These are phyloP conservation scores for Eulithis testata DNA, from an alignment of 2,888 invertebrate genomes.

Conservation along the genomic window DNA sequence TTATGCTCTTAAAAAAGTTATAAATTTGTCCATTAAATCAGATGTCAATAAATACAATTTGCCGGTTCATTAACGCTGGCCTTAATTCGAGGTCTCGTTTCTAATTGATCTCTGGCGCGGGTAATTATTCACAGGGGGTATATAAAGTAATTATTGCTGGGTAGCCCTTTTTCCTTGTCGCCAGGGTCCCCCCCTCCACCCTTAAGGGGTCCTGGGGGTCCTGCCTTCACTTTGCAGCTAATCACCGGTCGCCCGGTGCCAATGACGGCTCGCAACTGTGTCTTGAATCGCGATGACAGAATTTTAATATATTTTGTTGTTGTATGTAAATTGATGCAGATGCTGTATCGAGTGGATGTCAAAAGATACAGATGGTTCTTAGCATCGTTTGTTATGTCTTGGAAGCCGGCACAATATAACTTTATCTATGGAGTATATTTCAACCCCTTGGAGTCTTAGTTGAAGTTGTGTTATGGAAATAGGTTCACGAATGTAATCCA, in stretches of 20 bases:
- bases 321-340: slow-evolving; percentile 79
- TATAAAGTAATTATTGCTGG: slow-evolving; percentile 81
- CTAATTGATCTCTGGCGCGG: slow-evolving; percentile 78
- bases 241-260: slow-evolving; percentile 79
- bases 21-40: slow-evolving; percentile 43
- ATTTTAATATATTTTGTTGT: slow-evolving; percentile 83
- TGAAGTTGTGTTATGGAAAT: slow-evolving; percentile 8
- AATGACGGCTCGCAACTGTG: slow-evolving; percentile 78
- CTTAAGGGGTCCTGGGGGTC: slow-evolving; percentile 26
- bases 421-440: slow-evolving; percentile 15
- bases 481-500: neutral
- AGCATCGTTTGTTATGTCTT: slow-evolving; percentile 34
- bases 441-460: neutral
- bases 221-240: slow-evolving; percentile 54
- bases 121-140: slow-evolving; percentile 83
- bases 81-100: slow-evolving; percentile 74
- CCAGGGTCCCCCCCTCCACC: slow-evolving; percentile 51
- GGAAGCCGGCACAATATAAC: slow-evolving; percentile 18
- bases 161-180: slow-evolving; percentile 83
- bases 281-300: slow-evolving; percentile 78
- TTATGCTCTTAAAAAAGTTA: slow-evolving; percentile 20
- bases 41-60: slow-evolving; percentile 66
- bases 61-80: slow-evolving; percentile 72
- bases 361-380: slow-evolving; percentile 37
- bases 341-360: slow-evolving; percentile 49